These are phyloP conservation scores for Ammodytes dubius DNA, from an alignment of 2,113 vertebrate species.

Conservation along the genomic window DNA sequence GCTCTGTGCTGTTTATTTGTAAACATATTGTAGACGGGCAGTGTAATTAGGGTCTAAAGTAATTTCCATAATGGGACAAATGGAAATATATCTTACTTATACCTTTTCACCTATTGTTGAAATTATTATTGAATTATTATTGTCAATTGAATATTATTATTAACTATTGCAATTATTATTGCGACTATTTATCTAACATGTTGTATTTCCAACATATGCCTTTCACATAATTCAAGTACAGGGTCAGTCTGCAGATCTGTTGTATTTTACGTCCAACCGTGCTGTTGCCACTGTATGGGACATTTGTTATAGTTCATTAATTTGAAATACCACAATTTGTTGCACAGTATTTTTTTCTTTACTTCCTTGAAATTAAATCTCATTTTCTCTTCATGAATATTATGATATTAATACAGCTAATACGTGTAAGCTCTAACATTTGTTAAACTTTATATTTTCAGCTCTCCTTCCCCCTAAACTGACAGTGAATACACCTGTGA, in stretches of 20 bases:
- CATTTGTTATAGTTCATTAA: neutral
- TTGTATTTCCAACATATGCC: neutral
- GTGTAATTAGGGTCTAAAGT: neutral
- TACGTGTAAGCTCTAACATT: neutral
- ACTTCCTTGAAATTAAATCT: neutral
- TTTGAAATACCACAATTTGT: neutral
- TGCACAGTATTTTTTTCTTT: neutral
- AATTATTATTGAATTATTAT: neutral
- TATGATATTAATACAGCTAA: neutral
- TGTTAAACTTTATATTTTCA: constrained; percentile 4
- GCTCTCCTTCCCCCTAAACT: constrained; percentile 26
- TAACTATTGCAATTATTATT: too few relatives aligned
- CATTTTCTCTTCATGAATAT: neutral
- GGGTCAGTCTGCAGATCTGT: neutral
- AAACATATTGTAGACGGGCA: neutral
- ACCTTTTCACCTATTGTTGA: neutral
- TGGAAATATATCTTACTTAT: neutral
- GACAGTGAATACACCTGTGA: neutral
- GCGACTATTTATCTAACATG: neutral
- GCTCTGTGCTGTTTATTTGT: neutral
- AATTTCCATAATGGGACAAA: neutral
- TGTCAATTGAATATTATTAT: too few relatives aligned
- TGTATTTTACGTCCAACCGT: neutral
- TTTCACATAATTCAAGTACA: neutral
- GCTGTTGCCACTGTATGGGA: neutral